Percentiles rank a stretch among this genome's conserved stretches.
Conservation (phyloP, 2,888 invertebrate species). For the Apamea sordens region DNA sequence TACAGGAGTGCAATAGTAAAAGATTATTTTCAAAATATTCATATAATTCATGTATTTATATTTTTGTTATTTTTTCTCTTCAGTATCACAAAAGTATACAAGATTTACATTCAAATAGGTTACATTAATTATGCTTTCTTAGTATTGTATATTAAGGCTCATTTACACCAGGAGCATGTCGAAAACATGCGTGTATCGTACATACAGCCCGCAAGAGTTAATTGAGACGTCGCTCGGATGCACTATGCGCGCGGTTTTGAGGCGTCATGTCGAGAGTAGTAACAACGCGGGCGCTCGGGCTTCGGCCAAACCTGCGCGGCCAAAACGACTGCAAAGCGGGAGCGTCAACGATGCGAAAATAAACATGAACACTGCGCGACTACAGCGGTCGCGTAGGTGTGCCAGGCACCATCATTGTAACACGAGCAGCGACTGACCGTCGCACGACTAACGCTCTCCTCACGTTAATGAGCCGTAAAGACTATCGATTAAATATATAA, state of each 20-base stretch:
- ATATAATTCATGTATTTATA: slow-evolving; percentile 62
- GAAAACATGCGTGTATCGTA: background rate
- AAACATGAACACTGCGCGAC: no score
- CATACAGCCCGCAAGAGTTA: background rate
- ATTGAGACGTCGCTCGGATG: background rate
- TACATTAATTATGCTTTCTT: slow-evolving; percentile 65
- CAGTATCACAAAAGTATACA: slow-evolving; percentile 71
- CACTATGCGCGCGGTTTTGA: background rate
- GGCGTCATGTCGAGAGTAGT: background rate
- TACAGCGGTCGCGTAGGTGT: background rate
- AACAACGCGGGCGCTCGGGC: background rate
- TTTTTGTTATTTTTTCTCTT: slow-evolving; percentile 67
- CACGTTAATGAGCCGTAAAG: slow-evolving; percentile 8
- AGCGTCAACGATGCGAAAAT: background rate
- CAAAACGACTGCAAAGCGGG: background rate
- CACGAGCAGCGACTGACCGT: background rate
- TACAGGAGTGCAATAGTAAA: slow-evolving; percentile 16
- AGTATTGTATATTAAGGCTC: slow-evolving; percentile 21
- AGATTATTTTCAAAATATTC: slow-evolving; percentile 64
- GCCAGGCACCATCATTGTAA: background rate
- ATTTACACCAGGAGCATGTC: slow-evolving; percentile 4
- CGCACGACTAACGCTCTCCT: background rate
- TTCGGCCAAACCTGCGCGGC: no score
- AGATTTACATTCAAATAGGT: slow-evolving; percentile 62
- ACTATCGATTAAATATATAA: slow-evolving; percentile 45